phyloP scores from a whole-genome alignment of 2,888 invertebrate genomes.

The Biston stratarius region DNA sequence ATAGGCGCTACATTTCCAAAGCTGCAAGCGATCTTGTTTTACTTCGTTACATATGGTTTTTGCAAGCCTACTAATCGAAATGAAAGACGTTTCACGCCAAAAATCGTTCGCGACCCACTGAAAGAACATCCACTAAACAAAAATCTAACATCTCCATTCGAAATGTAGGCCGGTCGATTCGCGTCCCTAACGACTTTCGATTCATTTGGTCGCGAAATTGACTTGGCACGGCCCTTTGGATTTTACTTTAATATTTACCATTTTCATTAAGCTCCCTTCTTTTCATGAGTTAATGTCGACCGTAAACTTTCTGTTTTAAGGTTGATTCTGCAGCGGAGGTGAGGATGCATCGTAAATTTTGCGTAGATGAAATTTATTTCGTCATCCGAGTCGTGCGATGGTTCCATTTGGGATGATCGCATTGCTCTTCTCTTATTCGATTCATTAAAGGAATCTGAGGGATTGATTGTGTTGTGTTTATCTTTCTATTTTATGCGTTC shows the following conservation, averaged over 20 bases:
- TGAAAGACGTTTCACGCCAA: not conserved
- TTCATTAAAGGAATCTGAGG: constrained; percentile 29
- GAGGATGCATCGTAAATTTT: constrained; percentile 35
- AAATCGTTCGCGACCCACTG: not conserved
- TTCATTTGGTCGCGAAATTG: constrained; percentile 63
- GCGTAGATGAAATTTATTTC: constrained; percentile 44
- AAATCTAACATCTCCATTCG: constrained; percentile 23
- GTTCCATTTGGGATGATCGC: constrained; percentile 32
- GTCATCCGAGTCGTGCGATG: constrained; percentile 35
- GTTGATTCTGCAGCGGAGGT: not conserved
- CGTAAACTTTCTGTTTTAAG: not conserved
- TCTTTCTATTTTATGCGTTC: constrained; percentile 19
- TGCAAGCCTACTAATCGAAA: too few species aligned
- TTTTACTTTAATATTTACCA: constrained; percentile 61
- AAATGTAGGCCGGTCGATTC: constrained; percentile 35
- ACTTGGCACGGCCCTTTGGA: constrained; percentile 57
- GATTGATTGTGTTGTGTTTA: constrained; percentile 30
- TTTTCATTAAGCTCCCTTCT: constrained; percentile 52
- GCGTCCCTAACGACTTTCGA: constrained; percentile 57
- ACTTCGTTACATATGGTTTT: too few species aligned
- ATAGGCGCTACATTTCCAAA: too few species aligned
- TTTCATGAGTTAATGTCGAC: not conserved
- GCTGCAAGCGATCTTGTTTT: too few species aligned
- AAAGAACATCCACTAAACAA: constrained; percentile 22
- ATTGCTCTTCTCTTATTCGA: constrained; percentile 29